Conservation (phyloP, 2,797 vertebrate genomes). For the Gobionotothen gibberifrons region DNA sequence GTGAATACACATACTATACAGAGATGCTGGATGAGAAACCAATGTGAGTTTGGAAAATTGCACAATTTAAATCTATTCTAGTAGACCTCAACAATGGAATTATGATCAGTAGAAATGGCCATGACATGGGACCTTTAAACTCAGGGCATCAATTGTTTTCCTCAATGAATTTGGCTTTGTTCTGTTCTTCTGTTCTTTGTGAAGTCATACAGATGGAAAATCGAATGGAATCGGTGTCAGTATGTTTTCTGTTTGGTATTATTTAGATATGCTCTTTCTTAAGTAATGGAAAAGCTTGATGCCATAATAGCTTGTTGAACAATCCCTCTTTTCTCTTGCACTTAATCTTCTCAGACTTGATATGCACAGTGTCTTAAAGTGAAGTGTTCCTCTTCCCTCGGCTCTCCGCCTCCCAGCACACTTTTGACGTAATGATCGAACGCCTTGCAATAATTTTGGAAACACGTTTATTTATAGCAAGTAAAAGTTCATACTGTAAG, state of each 20-base stretch:
- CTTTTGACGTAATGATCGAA: constrained; percentile 7
- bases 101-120: too few species aligned
- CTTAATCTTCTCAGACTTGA: neutral
- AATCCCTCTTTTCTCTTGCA: neutral
- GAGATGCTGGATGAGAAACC: too few species aligned
- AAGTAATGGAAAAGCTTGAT: neutral
- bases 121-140: too few species aligned
- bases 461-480: constrained; percentile 17
- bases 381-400: neutral
- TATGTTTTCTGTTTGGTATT: neutral
- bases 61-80: too few species aligned
- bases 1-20: too few species aligned
- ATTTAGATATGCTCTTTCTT: constrained; percentile 17
- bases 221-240: neutral
- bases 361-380: neutral
- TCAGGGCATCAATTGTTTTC: too few species aligned
- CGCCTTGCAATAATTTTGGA: neutral
- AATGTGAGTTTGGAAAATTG: too few species aligned
- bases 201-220: neutral
- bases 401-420: neutral
- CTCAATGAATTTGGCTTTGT: too few species aligned
- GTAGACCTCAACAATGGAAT: too few species aligned
- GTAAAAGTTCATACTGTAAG: neutral
- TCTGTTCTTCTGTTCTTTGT: neutral
- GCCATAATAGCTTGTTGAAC: neutral